A percentile compares a stretch with the other conserved stretches of the same genome.
Evolutionary conservation across 2,797 vertebrate species (phyloP).

Genomic region (Danio choprae): DNA sequence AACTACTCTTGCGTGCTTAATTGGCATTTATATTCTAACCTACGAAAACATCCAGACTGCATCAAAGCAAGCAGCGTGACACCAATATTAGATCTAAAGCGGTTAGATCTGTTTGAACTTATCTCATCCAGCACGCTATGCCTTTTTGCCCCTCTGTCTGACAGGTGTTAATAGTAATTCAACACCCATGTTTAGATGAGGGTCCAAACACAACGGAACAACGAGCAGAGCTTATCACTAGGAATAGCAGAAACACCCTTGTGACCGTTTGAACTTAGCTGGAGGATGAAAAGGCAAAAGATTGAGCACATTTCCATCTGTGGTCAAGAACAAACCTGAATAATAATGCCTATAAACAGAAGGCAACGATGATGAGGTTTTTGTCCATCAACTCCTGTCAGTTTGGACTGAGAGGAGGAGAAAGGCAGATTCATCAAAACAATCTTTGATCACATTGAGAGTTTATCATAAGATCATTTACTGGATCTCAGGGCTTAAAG

Average conservation of each 20-base stretch:
- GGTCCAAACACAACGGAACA: conserved; percentile 21
- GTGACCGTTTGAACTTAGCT: conserved; percentile 33
- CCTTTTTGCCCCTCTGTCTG: not conserved
- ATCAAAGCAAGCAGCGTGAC: not conserved
- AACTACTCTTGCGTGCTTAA: not conserved
- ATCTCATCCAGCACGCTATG: conserved; percentile 2
- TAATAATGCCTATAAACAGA: conserved; percentile 5
- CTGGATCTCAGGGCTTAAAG: not conserved
- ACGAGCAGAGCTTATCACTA: conserved; percentile 29
- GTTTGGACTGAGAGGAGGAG: not conserved
- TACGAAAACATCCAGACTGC: not conserved
- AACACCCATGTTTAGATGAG: conserved; percentile 30
- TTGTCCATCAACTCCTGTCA: not conserved
- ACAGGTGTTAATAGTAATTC: conserved; percentile 33
- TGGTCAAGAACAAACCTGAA: not conserved
- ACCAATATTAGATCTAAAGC: not conserved
- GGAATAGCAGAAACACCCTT: conserved; percentile 42
- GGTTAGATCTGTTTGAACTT: not conserved
- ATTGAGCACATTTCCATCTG: conserved; percentile 33
- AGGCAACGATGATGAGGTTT: not conserved
- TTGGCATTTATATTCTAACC: not conserved
- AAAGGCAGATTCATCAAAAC: conserved; percentile 3
- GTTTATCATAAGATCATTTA: not conserved
- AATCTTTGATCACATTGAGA: conserved; percentile 2
- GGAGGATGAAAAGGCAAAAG: conserved; percentile 26